Conservation (phyloP, 2,888 invertebrate species). For the Ichneumoninae sp. region DNA sequence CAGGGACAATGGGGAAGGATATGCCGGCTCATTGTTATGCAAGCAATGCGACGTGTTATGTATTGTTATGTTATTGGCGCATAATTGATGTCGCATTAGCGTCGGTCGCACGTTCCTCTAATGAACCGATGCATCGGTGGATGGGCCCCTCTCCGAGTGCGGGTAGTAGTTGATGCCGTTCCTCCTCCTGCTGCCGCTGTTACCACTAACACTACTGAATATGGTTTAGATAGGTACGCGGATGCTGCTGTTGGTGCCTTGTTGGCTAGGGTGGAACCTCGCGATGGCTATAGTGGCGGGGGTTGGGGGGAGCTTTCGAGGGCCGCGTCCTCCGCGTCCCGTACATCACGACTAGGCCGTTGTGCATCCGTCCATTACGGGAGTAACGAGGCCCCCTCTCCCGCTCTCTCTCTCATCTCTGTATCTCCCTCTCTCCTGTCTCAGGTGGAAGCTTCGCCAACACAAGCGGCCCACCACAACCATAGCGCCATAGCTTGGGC, state of each 20-base stretch:
- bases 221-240: conserved; percentile 45
- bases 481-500: conserved; percentile 33
- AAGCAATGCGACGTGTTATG: conserved; percentile 82
- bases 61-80: conserved; percentile 82
- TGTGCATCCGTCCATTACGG: conserved; percentile 68
- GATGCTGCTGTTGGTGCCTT: conserved; percentile 50
- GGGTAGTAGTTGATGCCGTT: conserved; percentile 40
- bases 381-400: conserved; percentile 60
- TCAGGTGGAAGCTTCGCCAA: conserved; percentile 61
- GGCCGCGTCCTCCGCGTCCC: conserved; percentile 67
- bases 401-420: conserved; percentile 1
- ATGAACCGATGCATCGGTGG: conserved; percentile 78
- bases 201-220: conserved; percentile 36
- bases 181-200: conserved; percentile 7
- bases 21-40: conserved; percentile 79
- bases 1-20: conserved; percentile 69
- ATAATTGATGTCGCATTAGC: conserved; percentile 82
- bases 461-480: conserved; percentile 50
- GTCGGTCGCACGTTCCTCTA: conserved; percentile 78
- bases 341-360: conserved; percentile 67
- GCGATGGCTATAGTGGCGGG: conserved; percentile 29
- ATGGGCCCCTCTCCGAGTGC: conserved; percentile 41
- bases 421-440: conserved; percentile 45
- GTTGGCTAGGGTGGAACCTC: conserved; percentile 40
- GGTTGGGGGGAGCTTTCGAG: conserved; percentile 57